Evolutionary conservation across 2,888 invertebrate genomes (phyloP).

Genomic region (Sinopyrophorus schimmeli): DNA sequence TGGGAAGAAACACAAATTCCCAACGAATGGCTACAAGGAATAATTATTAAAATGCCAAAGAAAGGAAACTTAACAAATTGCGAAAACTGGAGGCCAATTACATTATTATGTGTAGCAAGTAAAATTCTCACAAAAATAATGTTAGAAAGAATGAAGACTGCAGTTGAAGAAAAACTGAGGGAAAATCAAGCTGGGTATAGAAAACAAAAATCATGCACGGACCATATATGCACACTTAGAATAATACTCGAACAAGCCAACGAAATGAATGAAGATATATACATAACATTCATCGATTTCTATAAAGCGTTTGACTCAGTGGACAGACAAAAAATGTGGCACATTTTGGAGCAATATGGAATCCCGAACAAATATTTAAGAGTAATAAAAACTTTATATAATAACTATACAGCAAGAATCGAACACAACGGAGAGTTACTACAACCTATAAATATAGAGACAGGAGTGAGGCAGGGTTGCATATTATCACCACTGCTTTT

Average conservation of each 20-base stretch:
- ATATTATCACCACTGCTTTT: no score
- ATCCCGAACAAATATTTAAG: slow-evolving; percentile 1
- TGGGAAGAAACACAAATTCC: background rate
- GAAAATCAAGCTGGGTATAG: background rate
- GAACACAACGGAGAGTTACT: slow-evolving; percentile 4
- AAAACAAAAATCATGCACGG: background rate
- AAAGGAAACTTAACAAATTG: background rate
- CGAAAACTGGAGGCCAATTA: slow-evolving; percentile 2
- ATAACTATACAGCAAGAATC: slow-evolving; percentile 1
- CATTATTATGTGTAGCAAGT: background rate
- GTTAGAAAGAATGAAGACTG: background rate
- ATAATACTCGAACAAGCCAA: slow-evolving; percentile 3
- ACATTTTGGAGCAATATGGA: slow-evolving; percentile 2
- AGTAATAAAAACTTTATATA: no score
- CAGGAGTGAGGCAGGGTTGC: background rate
- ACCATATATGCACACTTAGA: slow-evolving; percentile 5
- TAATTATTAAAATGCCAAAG: slow-evolving; percentile 1
- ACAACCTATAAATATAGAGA: slow-evolving; percentile 1
- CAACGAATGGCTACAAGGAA: background rate
- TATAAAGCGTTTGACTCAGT: slow-evolving; percentile 4
- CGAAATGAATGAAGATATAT: background rate
- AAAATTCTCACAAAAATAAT: slow-evolving; percentile 6
- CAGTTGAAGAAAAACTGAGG: background rate
- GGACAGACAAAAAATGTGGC: slow-evolving; percentile 2
- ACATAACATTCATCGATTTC: slow-evolving; percentile 1